Percentiles rank a stretch among this genome's conserved stretches.
These are phyloP conservation scores for Cerastis rubricosa DNA, from an alignment of 2,888 invertebrate genomes.

Conservation along the genomic window DNA sequence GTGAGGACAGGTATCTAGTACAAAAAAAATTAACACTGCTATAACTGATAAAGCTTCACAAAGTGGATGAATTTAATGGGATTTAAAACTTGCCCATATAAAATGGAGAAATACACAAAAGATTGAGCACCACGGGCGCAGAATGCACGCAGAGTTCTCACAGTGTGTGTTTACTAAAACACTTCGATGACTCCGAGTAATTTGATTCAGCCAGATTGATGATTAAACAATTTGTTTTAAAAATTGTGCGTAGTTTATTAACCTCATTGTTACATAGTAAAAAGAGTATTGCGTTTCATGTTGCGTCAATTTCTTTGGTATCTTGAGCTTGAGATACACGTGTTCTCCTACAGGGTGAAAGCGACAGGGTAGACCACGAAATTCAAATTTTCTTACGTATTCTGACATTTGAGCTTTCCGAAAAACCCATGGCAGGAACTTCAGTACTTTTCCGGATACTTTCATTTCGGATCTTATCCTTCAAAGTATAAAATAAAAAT, in stretches of 20 bases:
- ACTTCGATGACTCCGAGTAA: conserved; percentile 62
- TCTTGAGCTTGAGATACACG: neutral
- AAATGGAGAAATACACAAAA: neutral
- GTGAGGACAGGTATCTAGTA: neutral
- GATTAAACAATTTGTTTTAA: conserved; percentile 49
- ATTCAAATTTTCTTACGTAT: too few relatives aligned
- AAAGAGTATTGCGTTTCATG: neutral
- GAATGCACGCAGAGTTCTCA: conserved; percentile 50
- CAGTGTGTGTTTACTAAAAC: conserved; percentile 63
- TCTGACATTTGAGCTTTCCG: too few relatives aligned
- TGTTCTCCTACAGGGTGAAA: neutral
- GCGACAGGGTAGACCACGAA: too few relatives aligned
- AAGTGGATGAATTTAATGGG: neutral
- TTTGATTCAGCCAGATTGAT: conserved; percentile 53
- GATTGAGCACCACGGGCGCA: conserved; percentile 31
- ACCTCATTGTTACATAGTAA: neutral
- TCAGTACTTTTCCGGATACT: neutral
- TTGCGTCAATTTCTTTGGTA: neutral
- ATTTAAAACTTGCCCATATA: neutral
- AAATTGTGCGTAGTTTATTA: conserved; percentile 46
- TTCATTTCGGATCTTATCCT: neutral
- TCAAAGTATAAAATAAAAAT: neutral
- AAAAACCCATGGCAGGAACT: neutral
- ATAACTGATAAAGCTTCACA: neutral
- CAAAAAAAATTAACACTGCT: neutral